phyloP scores from a whole-genome alignment of 2,888 invertebrate genomes.

The Heliconius erato region DNA sequence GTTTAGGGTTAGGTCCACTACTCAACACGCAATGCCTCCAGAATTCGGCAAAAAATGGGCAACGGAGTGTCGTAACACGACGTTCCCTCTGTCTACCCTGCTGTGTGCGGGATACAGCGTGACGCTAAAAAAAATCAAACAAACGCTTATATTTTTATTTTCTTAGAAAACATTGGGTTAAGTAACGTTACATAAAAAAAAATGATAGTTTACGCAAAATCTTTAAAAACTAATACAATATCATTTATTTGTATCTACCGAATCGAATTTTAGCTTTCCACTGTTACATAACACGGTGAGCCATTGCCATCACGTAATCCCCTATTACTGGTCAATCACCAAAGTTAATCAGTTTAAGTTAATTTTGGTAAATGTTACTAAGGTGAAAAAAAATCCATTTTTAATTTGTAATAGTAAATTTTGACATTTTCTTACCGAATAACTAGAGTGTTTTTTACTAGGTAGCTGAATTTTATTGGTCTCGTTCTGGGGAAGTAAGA shows the following conservation, averaged over 20 bases:
- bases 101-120: no score
- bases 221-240: slow-evolving; percentile 35
- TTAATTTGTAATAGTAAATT: background rate
- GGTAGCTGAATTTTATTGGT: background rate
- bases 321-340: slow-evolving; percentile 36
- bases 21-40: no score
- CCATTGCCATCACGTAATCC: slow-evolving; percentile 44
- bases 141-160: no score
- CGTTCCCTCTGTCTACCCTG: no score
- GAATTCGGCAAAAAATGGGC: no score
- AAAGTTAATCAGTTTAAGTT: slow-evolving; percentile 32
- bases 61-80: no score
- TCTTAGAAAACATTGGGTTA: background rate
- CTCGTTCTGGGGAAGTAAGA: background rate
- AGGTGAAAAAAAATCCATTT: background rate
- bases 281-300: slow-evolving; percentile 40
- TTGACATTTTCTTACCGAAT: background rate
- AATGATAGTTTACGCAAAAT: slow-evolving; percentile 27
- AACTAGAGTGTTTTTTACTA: background rate
- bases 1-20: no score
- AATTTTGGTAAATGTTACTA: background rate
- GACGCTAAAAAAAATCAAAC: no score
- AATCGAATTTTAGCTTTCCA: slow-evolving; percentile 47
- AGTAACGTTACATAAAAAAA: slow-evolving; percentile 24
- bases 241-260: slow-evolving; percentile 30